Conservation (phyloP, 2,888 invertebrate genomes). For the Tenthredo amoena region DNA sequence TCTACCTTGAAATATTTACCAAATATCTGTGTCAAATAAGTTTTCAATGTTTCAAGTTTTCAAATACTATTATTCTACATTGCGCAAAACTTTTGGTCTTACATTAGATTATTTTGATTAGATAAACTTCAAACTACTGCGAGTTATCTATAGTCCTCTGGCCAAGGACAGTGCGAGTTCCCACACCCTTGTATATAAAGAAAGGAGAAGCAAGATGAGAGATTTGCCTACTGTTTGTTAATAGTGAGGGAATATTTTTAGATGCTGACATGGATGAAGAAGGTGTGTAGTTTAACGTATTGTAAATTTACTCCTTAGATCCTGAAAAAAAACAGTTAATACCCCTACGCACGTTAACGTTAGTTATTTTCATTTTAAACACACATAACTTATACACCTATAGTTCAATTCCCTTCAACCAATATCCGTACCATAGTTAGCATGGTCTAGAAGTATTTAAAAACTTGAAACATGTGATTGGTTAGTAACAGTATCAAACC, state of each 20-base stretch:
- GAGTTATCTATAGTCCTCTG: slow-evolving; percentile 20
- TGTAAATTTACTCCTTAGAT: background rate
- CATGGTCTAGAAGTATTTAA: slow-evolving; percentile 8
- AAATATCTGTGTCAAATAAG: background rate
- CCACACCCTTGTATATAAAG: background rate
- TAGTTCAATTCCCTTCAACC: background rate
- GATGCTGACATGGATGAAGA: slow-evolving; percentile 60
- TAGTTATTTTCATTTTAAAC: background rate
- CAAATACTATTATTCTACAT: background rate
- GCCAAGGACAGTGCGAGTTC: background rate
- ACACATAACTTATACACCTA: background rate
- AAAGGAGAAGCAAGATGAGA: slow-evolving; percentile 22
- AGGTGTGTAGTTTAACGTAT: slow-evolving; percentile 55
- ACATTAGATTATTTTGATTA: slow-evolving; percentile 23
- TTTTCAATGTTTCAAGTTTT: slow-evolving; percentile 22
- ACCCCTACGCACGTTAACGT: slow-evolving; percentile 9
- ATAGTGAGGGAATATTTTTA: slow-evolving; percentile 29
- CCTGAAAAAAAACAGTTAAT: background rate
- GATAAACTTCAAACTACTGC: slow-evolving; percentile 1
- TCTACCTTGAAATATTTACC: background rate
- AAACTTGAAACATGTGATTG: slow-evolving; percentile 9
- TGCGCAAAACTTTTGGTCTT: background rate
- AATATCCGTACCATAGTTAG: background rate
- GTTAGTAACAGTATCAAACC: background rate
- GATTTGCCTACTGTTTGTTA: slow-evolving; percentile 9